Base-by-base conservation (phyloP, 2,797 vertebrate genomes). In the Eulemur rubriventer region DNA sequence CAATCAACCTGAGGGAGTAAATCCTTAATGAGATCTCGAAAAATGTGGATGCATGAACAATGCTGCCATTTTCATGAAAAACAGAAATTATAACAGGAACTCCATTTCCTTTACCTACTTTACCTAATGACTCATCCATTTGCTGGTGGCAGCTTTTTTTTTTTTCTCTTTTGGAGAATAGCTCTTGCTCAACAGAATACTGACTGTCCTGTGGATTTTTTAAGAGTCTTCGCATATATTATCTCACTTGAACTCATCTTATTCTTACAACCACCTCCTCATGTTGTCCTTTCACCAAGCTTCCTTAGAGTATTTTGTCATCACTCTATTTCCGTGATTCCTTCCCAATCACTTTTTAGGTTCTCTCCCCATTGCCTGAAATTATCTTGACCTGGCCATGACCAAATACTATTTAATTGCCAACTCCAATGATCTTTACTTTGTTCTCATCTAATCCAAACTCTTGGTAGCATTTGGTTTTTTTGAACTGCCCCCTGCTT, bases 81-180 rank as follows among this genome's bases (percentile, higher is more conserved):
- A 85, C 4, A 63, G 83, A 82, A 82, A 80, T 94, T 70, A 65
- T 65, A 73, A 26, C 46, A 86, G 81, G 41, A 93, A 86, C 11
- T 79, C 55, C 26, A 70, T 93, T 92, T 94, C 80, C 55, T 89
- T 93, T 97, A 73, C 50, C 33, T 87, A 72, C 50, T 89, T 93
- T 97, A 73, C 50, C 28, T 87, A 76, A 78, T 96, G 89, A 94
- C 30, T 97, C 92, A 92, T 82, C 52, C 35, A 91, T n/a, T 90
- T 95, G 65, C 30, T 78, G 7, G 80, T 91, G 35, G 46, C 52
- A 96, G 52, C 69, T 14, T 6, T 12, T 87, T 70, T 95, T 95
- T 43, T 75, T 89, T 91, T 41, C 33, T 78, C 85, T 95, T 80
- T 70, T 59, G 35, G 24, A 72, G 46, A 87, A n/a, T 73, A 89